These are phyloP conservation scores for Zaprionus camerounensis DNA, from an alignment of 1,140 invertebrate genomes.

Conservation along the genomic window DNA sequence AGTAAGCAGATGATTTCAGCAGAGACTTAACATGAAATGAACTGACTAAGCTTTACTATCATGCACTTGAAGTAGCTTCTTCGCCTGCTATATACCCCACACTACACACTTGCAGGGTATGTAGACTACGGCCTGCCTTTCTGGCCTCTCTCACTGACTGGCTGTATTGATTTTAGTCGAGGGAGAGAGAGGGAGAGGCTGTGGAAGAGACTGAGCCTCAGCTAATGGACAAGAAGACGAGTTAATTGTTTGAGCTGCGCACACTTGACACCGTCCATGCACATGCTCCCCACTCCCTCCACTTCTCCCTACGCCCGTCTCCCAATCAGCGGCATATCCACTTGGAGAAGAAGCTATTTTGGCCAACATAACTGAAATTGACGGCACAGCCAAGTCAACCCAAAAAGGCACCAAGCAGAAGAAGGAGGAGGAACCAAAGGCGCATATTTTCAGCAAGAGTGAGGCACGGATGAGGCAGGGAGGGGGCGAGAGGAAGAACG, in stretches of 20 bases:
- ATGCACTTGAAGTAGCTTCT: neutral
- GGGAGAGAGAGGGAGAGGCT: neutral
- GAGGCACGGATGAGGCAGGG: conserved; percentile 1
- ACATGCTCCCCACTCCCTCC: neutral
- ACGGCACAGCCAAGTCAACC: conserved; percentile 40
- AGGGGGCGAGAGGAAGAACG: neutral
- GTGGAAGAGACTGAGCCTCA: neutral
- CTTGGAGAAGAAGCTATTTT: conserved; percentile 52
- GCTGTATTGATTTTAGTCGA: conserved; percentile 41
- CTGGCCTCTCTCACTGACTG: neutral
- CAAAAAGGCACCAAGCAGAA: conserved; percentile 23
- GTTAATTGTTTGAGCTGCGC: conserved; percentile 73
- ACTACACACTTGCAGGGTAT: neutral
- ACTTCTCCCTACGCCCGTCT: neutral
- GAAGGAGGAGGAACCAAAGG: conserved; percentile 9
- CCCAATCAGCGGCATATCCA: conserved; percentile 14
- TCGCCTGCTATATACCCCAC: neutral
- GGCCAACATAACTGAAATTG: conserved; percentile 61
- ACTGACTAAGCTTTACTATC: neutral
- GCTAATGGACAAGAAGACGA: conserved; percentile 73
- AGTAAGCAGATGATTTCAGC: too few species aligned
- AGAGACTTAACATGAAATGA: neutral
- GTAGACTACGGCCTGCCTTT: neutral
- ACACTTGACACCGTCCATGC: conserved; percentile 52
- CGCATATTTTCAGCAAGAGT: conserved; percentile 17